phyloP scores from a whole-genome alignment of 2,888 invertebrate genomes.

The Eremobia ochroleuca region DNA sequence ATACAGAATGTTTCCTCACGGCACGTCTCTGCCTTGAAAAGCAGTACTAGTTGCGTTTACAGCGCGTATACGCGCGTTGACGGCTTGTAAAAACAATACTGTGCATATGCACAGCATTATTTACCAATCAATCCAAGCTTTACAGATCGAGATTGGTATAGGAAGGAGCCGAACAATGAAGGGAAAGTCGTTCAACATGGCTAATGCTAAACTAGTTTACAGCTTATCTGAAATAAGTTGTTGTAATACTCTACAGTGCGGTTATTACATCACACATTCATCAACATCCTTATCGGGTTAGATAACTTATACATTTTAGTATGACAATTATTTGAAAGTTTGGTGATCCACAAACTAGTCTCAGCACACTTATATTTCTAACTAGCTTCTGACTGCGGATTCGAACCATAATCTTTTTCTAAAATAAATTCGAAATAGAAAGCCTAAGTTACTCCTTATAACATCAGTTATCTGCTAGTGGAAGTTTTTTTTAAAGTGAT shows the following conservation, averaged over 20 bases:
- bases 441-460: too few relatives aligned
- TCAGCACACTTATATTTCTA: neutral
- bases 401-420: too few relatives aligned
- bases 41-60: neutral
- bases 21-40: neutral
- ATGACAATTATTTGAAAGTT: neutral
- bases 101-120: too few relatives aligned
- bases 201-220: slow-evolving; percentile 11
- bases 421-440: too few relatives aligned
- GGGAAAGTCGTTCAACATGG: slow-evolving; percentile 15
- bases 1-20: too few relatives aligned
- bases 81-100: too few relatives aligned
- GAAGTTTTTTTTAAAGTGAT: too few relatives aligned
- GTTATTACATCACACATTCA: neutral
- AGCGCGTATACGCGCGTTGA: neutral
- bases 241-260: neutral
- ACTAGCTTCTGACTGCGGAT: too few relatives aligned
- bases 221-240: neutral
- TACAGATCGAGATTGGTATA: neutral
- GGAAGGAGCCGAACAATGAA: neutral
- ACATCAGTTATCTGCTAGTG: too few relatives aligned
- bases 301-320: neutral
- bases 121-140: too few relatives aligned
- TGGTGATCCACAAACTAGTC: neutral
- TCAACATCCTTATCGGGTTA: neutral